phyloP scores from a whole-genome alignment of 2,888 invertebrate species.

The Amphipoea oculea region DNA sequence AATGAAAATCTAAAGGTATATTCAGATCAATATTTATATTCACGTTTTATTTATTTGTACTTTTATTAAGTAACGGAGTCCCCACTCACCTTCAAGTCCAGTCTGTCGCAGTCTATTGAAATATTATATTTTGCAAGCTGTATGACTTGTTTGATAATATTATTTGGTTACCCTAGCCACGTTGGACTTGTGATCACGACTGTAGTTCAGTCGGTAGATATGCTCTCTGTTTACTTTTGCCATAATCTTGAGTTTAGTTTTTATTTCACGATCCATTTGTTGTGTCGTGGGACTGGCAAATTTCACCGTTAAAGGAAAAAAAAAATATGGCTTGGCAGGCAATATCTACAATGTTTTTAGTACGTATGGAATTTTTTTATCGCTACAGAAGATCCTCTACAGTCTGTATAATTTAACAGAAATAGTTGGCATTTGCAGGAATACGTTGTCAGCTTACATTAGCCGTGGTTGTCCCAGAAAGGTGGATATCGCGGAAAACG shows the following conservation, averaged over 20 bases:
- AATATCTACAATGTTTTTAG: not conserved
- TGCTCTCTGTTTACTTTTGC: constrained; percentile 32
- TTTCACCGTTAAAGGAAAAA: not conserved
- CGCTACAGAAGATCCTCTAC: not conserved
- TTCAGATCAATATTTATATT: not conserved
- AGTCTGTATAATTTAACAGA: not conserved
- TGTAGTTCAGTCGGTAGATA: constrained; percentile 25
- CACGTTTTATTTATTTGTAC: not conserved
- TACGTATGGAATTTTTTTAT: not conserved
- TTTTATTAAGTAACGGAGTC: not conserved
- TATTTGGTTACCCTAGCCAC: constrained; percentile 46
- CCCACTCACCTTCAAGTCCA: not conserved
- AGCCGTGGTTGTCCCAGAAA: constrained; percentile 23
- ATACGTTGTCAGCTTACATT: constrained; percentile 2
- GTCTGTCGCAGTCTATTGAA: not conserved
- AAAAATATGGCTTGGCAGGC: not conserved
- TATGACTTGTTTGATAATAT: not conserved
- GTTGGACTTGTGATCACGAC: constrained; percentile 56
- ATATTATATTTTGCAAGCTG: not conserved
- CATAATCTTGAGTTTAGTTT: constrained; percentile 21
- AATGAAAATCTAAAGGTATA: not conserved
- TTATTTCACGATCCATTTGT: constrained; percentile 25
- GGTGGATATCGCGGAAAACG: constrained; percentile 32
- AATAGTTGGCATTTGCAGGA: not conserved
- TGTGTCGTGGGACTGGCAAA: constrained; percentile 10